Percentiles rank a stretch among this genome's conserved stretches.
Conservation (phyloP, 2,113 vertebrate species). For the Clarias batrachus region DNA sequence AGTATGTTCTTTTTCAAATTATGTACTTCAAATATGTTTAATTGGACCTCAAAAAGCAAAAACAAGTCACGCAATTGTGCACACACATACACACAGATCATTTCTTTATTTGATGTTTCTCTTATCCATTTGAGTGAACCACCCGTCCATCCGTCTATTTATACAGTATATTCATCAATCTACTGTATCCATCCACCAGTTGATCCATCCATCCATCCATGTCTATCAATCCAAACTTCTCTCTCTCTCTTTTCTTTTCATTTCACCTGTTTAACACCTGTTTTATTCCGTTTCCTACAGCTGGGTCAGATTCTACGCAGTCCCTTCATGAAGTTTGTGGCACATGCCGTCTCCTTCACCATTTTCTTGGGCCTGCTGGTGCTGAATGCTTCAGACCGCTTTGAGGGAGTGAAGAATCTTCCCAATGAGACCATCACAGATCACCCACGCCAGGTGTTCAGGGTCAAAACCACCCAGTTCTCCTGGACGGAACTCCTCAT, state of each 20-base stretch:
- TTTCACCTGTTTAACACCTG: background rate
- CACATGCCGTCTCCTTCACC: conserved; percentile 94
- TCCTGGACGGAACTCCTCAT: conserved; percentile 97
- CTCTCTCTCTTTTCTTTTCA: background rate
- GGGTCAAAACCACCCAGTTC: conserved; percentile 96
- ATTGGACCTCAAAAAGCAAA: background rate
- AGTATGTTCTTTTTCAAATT: background rate
- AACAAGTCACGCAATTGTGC: background rate
- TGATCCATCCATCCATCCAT: background rate
- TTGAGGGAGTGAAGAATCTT: conserved; percentile 92
- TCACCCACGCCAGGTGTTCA: conserved; percentile 91
- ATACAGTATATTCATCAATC: background rate
- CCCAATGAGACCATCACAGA: conserved; percentile 96
- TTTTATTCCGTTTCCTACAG: conserved; percentile 63
- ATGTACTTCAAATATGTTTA: background rate
- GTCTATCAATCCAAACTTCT: background rate
- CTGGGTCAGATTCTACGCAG: conserved; percentile 90
- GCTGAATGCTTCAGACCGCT: conserved; percentile 91
- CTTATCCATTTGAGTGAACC: background rate
- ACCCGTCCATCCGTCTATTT: background rate
- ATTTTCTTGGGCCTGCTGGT: conserved; percentile 91
- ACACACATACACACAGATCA: background rate
- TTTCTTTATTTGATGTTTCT: background rate
- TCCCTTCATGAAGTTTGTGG: conserved; percentile 98
- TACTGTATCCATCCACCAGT: background rate